Evolutionary conservation across 2,888 invertebrate species (phyloP).

Genomic region (Eupithecia insigniata): DNA sequence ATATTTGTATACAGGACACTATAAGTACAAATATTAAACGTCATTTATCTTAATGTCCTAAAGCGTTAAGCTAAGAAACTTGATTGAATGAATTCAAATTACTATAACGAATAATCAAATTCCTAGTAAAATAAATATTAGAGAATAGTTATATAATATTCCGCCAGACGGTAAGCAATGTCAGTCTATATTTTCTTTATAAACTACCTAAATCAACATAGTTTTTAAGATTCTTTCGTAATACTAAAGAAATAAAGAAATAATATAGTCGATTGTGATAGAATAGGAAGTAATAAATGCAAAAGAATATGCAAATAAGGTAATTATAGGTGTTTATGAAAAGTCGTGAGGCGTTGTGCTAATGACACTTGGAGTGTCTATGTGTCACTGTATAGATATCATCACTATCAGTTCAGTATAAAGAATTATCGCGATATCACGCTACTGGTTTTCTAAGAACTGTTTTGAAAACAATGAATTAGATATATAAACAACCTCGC

Average conservation of each 20-base stretch:
- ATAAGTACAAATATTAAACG: too few relatives aligned
- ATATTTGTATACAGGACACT: too few relatives aligned
- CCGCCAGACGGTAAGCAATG: background rate
- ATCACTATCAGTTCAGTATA: constrained; percentile 57
- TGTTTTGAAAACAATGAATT: constrained; percentile 27
- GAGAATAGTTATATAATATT: too few relatives aligned
- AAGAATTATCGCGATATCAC: constrained; percentile 60
- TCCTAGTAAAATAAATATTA: too few relatives aligned
- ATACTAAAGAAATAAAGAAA: too few relatives aligned
- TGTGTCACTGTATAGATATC: constrained; percentile 24
- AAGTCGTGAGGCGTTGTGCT: constrained; percentile 50
- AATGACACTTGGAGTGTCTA: constrained; percentile 49
- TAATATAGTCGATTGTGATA: constrained; percentile 30
- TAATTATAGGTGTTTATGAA: constrained; percentile 52
- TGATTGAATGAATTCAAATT: too few relatives aligned
- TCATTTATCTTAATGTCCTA: too few relatives aligned
- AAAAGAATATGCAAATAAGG: constrained; percentile 41
- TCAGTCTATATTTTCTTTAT: background rate
- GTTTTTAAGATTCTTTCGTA: background rate
- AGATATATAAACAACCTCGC: background rate
- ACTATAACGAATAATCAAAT: too few relatives aligned
- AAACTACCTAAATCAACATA: background rate
- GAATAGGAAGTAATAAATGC: constrained; percentile 32
- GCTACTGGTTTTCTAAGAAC: constrained; percentile 46
- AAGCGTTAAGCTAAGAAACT: too few relatives aligned